Percentiles rank a stretch among this genome's conserved stretches.
These are phyloP conservation scores for Coecobrya sp. DNA, from an alignment of 2,888 invertebrate species.

Conservation along the genomic window DNA sequence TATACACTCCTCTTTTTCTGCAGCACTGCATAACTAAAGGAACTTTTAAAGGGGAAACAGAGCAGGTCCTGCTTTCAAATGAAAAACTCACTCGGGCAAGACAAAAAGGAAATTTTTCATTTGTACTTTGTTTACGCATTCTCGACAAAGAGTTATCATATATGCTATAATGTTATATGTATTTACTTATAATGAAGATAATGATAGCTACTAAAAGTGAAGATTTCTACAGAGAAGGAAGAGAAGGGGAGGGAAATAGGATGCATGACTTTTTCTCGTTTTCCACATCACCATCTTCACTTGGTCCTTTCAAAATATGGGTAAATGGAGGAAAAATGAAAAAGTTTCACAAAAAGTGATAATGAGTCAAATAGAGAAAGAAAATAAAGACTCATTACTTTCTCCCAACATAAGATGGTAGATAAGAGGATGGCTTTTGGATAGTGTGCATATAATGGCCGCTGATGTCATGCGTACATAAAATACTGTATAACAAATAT, in stretches of 20 bases:
- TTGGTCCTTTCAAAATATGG: conserved; percentile 24
- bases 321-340: conserved; percentile 51
- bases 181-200: neutral
- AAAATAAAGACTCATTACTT: conserved; percentile 48
- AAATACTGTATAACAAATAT: neutral
- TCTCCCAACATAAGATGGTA: neutral
- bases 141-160: conserved; percentile 32
- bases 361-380: conserved; percentile 59
- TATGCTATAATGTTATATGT: neutral
- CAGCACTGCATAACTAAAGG: neutral
- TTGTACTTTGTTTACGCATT: neutral
- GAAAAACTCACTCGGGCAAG: conserved; percentile 14
- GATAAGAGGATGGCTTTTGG: neutral
- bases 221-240: neutral
- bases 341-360: conserved; percentile 40
- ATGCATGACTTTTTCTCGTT: neutral
- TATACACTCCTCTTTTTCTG: conserved; percentile 45
- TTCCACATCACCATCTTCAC: neutral
- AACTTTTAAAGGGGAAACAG: neutral
- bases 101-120: conserved; percentile 14
- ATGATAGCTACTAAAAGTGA: neutral
- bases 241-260: conserved; percentile 4
- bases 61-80: neutral
- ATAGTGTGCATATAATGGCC: neutral
- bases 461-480: neutral